A percentile compares a stretch with the other conserved stretches of the same genome.
Evolutionary conservation across 1,140 invertebrate genomes (phyloP).

Genomic region (Dysdera silvatica): DNA sequence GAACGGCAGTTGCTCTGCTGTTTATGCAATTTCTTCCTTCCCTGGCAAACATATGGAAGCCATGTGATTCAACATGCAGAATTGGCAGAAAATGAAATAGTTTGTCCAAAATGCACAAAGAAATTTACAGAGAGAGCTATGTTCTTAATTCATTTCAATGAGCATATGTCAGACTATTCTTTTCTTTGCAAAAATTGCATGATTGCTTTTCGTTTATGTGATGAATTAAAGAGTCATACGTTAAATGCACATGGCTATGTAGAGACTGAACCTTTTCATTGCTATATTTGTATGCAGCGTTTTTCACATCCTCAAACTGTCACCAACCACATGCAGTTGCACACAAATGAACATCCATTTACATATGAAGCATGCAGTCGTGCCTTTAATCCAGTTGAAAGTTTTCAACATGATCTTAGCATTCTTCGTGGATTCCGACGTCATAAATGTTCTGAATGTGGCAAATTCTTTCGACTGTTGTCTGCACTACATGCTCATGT

Average conservation of each 20-base stretch:
- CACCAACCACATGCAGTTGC: slow-evolving; percentile 11
- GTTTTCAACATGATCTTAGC: slow-evolving; percentile 37
- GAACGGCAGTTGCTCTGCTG: slow-evolving; percentile 7
- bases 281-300: slow-evolving; percentile 10
- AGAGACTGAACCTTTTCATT: background rate
- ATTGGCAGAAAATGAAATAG: background rate
- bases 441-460: slow-evolving; percentile 43
- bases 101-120: slow-evolving; percentile 3
- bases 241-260: slow-evolving; percentile 7
- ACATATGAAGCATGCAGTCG: slow-evolving; percentile 5
- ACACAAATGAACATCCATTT: slow-evolving; percentile 15
- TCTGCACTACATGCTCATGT: slow-evolving; percentile 49
- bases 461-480: slow-evolving; percentile 36
- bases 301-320: background rate
- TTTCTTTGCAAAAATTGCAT: slow-evolving; percentile 8
- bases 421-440: slow-evolving; percentile 45
- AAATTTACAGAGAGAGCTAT: background rate
- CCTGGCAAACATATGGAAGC: slow-evolving; percentile 3
- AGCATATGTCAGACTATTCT: background rate
- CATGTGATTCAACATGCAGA: slow-evolving; percentile 9
- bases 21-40: slow-evolving; percentile 1
- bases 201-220: background rate
- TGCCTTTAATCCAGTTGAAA: slow-evolving; percentile 8
- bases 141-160: slow-evolving; percentile 13
- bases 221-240: background rate